Evolutionary conservation across 1,140 invertebrate species (phyloP).

Genomic region (Panonychus citri): DNA sequence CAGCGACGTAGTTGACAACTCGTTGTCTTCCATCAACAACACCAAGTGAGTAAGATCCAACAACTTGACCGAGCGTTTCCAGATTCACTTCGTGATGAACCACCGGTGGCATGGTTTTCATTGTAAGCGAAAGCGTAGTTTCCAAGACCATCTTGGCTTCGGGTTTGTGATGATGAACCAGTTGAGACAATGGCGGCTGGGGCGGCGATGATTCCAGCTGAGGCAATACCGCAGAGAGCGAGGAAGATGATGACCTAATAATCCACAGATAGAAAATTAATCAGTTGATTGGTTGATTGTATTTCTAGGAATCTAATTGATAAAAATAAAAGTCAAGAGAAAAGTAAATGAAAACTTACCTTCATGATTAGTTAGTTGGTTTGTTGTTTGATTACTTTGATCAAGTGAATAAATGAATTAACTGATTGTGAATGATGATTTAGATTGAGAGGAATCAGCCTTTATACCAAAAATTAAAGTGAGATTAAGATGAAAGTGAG

Average conservation of each 20-base stretch:
- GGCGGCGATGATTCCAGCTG: neutral
- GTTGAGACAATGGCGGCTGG: conserved; percentile 17
- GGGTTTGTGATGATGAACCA: conserved; percentile 14
- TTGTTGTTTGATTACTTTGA: conserved; percentile 12
- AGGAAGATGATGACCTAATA: neutral
- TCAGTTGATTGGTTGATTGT: neutral
- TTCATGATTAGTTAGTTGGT: conserved; percentile 14
- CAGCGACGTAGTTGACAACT: conserved; percentile 19
- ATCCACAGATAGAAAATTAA: neutral
- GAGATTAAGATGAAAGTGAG: neutral
- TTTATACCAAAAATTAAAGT: neutral
- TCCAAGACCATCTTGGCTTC: conserved; percentile 15
- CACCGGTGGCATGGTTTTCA: conserved; percentile 18
- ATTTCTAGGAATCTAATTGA: neutral
- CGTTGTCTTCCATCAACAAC: conserved; percentile 15
- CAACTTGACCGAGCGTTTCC: conserved; percentile 13
- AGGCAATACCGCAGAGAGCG: neutral
- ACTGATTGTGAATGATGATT: neutral
- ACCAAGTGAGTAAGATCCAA: conserved; percentile 15
- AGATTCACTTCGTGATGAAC: conserved; percentile 15
- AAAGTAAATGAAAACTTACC: neutral
- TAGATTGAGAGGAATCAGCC: neutral
- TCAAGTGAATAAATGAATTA: neutral
- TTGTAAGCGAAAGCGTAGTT: conserved; percentile 19
- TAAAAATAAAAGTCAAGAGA: neutral